Conservation (phyloP, 2,113 vertebrate genomes). For the Cyanistes caeruleus region DNA sequence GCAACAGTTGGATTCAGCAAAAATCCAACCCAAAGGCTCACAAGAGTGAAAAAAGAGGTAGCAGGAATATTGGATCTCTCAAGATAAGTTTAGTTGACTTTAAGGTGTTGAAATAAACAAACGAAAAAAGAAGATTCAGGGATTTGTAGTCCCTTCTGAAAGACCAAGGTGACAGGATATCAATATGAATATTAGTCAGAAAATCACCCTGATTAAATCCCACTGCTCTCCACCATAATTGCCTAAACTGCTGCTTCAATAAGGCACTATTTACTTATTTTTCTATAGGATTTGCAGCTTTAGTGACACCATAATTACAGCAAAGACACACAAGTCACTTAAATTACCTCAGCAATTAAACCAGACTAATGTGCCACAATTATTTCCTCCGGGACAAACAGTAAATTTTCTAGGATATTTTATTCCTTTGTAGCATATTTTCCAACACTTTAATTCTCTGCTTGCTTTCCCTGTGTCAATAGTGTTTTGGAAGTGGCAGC, state of each 20-base stretch:
- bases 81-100: not conserved
- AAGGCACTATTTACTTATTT: not conserved
- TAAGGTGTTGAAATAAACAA: not conserved
- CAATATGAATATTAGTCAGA: not conserved
- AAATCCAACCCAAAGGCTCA: not conserved
- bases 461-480: not conserved
- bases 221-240: not conserved
- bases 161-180: not conserved
- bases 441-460: not conserved
- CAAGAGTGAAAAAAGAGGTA: not conserved
- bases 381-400: constrained; percentile 20
- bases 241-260: not conserved
- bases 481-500: not conserved
- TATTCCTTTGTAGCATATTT: not conserved
- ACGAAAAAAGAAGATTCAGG: too few species aligned
- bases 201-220: not conserved
- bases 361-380: not conserved
- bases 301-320: constrained; percentile 41
- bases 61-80: not conserved
- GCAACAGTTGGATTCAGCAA: not conserved
- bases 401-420: not conserved
- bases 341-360: constrained; percentile 32
- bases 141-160: not conserved
- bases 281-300: constrained; percentile 21
- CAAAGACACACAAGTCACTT: constrained; percentile 41